Base-by-base conservation (phyloP, 2,888 invertebrate species). In the Muscina levida region DNA sequence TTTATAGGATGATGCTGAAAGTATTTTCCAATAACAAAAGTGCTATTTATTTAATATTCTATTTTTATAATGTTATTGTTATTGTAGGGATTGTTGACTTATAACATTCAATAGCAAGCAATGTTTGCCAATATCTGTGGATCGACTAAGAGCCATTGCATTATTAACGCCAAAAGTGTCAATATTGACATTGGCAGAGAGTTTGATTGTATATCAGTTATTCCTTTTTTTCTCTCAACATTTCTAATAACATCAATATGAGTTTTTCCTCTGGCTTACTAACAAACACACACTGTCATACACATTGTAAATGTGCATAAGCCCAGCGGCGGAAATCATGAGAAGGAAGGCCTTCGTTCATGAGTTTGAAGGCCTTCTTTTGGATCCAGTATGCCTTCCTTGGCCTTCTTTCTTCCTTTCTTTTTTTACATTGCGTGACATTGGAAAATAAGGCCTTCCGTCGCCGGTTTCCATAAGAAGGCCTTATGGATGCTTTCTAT, bases 161-260 rank as follows among this genome's bases (percentile, higher is more conserved):
- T 31, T 67, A 67, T 48, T 67, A 67, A 67, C 48, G 67, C 17
- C 67, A 67, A 67, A n/a, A 51, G 48, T 51, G 48, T 67, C 67
- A 67, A 67, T 67, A 67, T 67, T 67, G 67, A 51, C 37, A 31
- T 37, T 51, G 31, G 4, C n/a, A 26, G 13, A 15, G 26, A 15
- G 11, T 42, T 39, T 15, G 15, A 26, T 37, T n/a, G 48, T 44
- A 22, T 44, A 17, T 37, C 42, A 24, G 11, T 59, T 39, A 15
- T 53, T 15, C 15, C 31, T 31, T 46, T 19, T 22, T 3, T 44
- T 65, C 51, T 1, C 22, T 57, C 37, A 31, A 31, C 31, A 31
- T 68, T 68, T 56, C 56, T 53, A 53, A 68, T 68, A 56, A 56
- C 70, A 42, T 70, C 53, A 19, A 44, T 56, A 56, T 70, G 53